phyloP scores from a whole-genome alignment of 2,888 invertebrate species.

The Drosophila niveifrons region DNA sequence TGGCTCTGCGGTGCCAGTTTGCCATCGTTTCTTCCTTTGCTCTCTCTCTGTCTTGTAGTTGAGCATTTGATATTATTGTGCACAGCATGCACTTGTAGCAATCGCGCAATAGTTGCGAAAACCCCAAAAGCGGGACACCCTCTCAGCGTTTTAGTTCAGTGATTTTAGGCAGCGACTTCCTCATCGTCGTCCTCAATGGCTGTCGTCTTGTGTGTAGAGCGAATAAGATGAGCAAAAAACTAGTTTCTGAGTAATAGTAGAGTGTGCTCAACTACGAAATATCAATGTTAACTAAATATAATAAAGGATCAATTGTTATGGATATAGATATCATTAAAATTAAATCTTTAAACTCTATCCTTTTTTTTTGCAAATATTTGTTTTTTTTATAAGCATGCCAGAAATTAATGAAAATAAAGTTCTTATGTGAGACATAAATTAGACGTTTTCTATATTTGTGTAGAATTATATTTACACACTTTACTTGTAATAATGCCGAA shows the following conservation, averaged over 20 bases:
- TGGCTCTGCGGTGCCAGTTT: slow-evolving; percentile 43
- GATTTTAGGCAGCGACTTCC: slow-evolving; percentile 77
- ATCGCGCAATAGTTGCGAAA: slow-evolving; percentile 57
- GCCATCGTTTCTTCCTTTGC: neutral
- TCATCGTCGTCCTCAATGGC: slow-evolving; percentile 45
- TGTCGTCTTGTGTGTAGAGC: slow-evolving; percentile 45
- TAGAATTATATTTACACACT: too few relatives aligned
- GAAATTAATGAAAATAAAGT: too few relatives aligned
- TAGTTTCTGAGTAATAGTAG: neutral
- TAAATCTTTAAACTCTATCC: too few relatives aligned
- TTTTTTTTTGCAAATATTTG: too few relatives aligned
- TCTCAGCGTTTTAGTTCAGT: slow-evolving; percentile 76
- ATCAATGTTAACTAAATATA: too few relatives aligned
- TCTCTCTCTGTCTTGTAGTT: slow-evolving; percentile 5
- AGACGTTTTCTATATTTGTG: too few relatives aligned
- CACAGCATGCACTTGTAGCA: slow-evolving; percentile 71
- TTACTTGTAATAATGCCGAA: too few relatives aligned
- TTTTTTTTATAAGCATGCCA: too few relatives aligned
- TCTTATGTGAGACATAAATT: too few relatives aligned
- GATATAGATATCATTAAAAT: too few relatives aligned
- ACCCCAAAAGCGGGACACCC: slow-evolving; percentile 39
- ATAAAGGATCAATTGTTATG: too few relatives aligned
- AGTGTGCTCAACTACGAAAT: too few relatives aligned
- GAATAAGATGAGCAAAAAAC: slow-evolving; percentile 1
- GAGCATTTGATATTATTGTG: slow-evolving; percentile 40